Base-by-base conservation (phyloP, 2,113 vertebrate species). In the Epinephelus cyanopodus region DNA sequence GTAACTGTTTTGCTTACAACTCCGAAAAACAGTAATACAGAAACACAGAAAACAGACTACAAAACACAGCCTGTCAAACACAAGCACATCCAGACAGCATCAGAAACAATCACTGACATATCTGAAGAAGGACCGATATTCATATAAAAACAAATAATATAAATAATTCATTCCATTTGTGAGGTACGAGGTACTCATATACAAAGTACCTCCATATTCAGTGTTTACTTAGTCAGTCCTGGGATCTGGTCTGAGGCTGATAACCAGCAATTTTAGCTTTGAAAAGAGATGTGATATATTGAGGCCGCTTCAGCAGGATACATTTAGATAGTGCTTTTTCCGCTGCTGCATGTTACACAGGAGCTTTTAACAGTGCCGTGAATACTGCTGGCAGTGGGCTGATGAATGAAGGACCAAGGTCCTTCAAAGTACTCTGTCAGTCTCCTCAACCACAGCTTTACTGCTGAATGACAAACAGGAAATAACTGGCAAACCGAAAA, bases 381-480 rank as follows among this genome's bases (percentile, higher is more conserved):
- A 58, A 27, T 8, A 37, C 48, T 79, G 58, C 39, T 81, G 74
- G 48, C 60, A 64, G 48, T 54, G 11, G 2, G 23, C 67, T 14
- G 62, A 65, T 39, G 14, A 63, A 60, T 15, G 2, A 82, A 74
- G 52, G 47, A 29, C n/a, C n/a, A 54, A 37, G 27, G 70, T 69
- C 50, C 33, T 27, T 71, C 37, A 45, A 48, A 66, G 13, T 69
- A 53, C 33, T n/a, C 65, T 42, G 66, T 62, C n/a, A 50, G 12
- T 54, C 54, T 52, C 37, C 11, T 61, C 23, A 53, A 4, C 14
- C 27, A 53, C 42, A 78, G 39, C 8, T 74, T 69, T 21, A 53
- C 42, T 42, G 39, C 25, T 52, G 29, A 61, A 82, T 47, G 71
- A 47, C 29, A 74, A 74, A 27, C 23, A 68, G 39, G 42, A 71